Conservation (phyloP, 2,113 vertebrate genomes). For the Camelus bactrianus region DNA sequence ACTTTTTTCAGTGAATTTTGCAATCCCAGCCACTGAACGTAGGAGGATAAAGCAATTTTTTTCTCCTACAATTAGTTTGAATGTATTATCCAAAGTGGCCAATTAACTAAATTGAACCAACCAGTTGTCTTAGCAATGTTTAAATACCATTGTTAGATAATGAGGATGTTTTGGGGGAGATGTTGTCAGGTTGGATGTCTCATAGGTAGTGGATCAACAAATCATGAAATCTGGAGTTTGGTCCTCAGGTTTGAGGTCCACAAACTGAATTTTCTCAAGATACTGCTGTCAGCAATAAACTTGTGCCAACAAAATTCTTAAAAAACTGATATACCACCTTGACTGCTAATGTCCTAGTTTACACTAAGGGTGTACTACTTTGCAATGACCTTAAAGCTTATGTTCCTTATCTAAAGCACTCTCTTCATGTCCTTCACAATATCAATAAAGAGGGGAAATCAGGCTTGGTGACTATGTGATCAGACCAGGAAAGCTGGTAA, state of each 20-base stretch:
- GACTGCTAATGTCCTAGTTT: background rate
- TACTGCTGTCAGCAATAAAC: background rate
- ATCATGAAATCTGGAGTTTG: background rate
- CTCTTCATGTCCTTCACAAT: background rate
- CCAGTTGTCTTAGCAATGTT: slow-evolving; percentile 37
- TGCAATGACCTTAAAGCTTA: background rate
- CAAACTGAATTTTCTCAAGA: slow-evolving; percentile 27
- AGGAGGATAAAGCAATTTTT: background rate
- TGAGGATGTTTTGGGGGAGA: background rate
- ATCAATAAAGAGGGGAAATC: slow-evolving; percentile 11
- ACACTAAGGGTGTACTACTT: background rate
- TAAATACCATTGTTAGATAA: background rate
- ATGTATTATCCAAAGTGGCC: slow-evolving; percentile 19
- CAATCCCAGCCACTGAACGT: background rate
- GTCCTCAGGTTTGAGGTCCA: background rate
- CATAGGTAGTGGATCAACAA: background rate
- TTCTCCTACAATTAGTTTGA: background rate
- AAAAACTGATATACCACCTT: background rate
- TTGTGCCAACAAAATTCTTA: slow-evolving; percentile 2
- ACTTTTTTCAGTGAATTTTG: background rate
- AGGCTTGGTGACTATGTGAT: background rate
- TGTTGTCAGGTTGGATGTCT: background rate
- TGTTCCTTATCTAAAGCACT: background rate
- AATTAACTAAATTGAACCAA: slow-evolving; percentile 29
- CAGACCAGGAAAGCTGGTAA: slow-evolving; percentile 33